Base-by-base conservation (phyloP, 2,113 vertebrate genomes). In the Myotis lucifugus region DNA sequence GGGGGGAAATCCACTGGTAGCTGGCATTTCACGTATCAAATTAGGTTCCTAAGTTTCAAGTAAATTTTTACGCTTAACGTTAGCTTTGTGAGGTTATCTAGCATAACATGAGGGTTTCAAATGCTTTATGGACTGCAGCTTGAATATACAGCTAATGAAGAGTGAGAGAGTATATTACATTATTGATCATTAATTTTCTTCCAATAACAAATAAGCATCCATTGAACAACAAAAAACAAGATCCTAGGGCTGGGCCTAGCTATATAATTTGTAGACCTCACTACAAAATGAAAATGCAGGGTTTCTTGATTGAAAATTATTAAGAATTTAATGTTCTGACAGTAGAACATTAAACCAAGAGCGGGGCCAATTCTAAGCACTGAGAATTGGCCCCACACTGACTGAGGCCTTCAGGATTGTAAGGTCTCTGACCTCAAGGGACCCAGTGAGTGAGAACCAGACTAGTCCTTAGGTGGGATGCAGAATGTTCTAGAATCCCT, bases 31-130 rank as follows among this genome's bases (percentile, higher is more conserved):
- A 78, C 21, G 37, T 14, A 85, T 78, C 54, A 88, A 27, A 59
- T 85, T 82, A 9, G 11, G 40, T 93, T 94, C 77, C 61, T 78
- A 64, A 69, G 12, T 93, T 87, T 96, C 25, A n/a, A n/a, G 8
- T 67, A 9, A 61, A 67, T 18, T 52, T 96, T 91, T 67, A 88
- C 50, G 46, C 34, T 93, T 86, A 70, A 25, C 25, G 3, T 27
- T 66, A 52, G 48, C 46, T 93, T 76, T 61, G 46, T 48, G 29
- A 73, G 64, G 32, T 82, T 64, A 66, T 88, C 74, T 76, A 48
- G 77, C 27, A 72, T 13, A 34, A 34, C 40, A 4, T 13, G 34
- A 85, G 8, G 9, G 18, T 70, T 89, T 90, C 52, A 66, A 90
- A 77, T 64, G 42, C 48, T 56, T 90, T 81, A 8, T 54, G 50